Base-by-base conservation (phyloP, 2,113 vertebrate species). In the Hemibagrus wyckioides region DNA sequence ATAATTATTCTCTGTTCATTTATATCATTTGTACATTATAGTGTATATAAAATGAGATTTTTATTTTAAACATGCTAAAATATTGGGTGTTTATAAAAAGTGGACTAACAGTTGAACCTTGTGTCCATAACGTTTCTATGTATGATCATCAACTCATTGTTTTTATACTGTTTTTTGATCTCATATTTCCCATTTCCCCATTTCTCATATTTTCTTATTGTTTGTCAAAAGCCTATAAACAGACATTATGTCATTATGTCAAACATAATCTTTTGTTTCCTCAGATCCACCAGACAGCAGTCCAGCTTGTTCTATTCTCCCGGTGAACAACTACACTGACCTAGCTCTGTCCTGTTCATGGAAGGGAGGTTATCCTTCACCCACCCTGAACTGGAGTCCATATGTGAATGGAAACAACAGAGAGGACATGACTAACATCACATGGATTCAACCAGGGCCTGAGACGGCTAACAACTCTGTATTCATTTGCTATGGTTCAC, bases 261-360 rank as follows among this genome's bases (percentile, higher is more conserved):
- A n/a, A n/a, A 56, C 30, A 80, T 56, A 36, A 33, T 80, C 6
- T 80, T 80, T 80, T 36, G 9, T 90, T 84, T 84, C 90, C 89
- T 86, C 94, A 98, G 97, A 97, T 95, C 90, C 96, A 1, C 97
- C 97, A 0, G 93, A 94, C 0, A 96, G 94, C n/a, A 94, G 90
- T 79, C 97, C 96, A 28, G 94, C 93, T 85, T 98, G 97, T 83
- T 93, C 93, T 0, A 92, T 95, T 19, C 83, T 93, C 88, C 94
- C 97, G 3, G 92, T 92, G 15, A 33, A 90, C 54, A 95, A 97
- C 88, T 93, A 95, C 92, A 92, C 73, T 82, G 94, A 95, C 11
- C 94, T 96, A 92, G 90, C 92, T 44, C 90, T 98, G 82, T 89
- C 90, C 86, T 98, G 97, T 89, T 91, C 91, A 57, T 98, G 97